Evolutionary conservation across 2,113 vertebrate genomes (phyloP).

Genomic region (Oreochromis spilurus): DNA sequence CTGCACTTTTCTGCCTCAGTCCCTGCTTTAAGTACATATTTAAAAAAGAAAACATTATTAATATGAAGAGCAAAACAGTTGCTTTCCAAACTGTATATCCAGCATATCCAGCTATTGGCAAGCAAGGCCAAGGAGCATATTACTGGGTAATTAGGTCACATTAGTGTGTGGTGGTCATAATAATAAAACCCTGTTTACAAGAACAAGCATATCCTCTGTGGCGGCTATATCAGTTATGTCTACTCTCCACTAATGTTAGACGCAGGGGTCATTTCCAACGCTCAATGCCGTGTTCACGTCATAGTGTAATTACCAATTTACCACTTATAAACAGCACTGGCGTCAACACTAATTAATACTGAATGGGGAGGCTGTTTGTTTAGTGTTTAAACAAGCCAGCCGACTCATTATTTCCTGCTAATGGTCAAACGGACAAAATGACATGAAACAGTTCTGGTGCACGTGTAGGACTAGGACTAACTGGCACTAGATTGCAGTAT

Average conservation of each 20-base stretch:
- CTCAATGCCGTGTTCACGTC: not conserved
- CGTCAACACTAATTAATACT: not conserved
- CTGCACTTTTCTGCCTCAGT: not conserved
- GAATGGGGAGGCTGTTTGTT: not conserved
- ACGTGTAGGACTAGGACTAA: not conserved
- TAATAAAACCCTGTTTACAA: not conserved
- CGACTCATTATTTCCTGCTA: accelerated
- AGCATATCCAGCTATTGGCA: not conserved
- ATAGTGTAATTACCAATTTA: not conserved
- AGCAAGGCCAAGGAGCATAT: not conserved
- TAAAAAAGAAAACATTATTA: not conserved
- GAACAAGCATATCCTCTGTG: not conserved
- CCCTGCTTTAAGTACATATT: not conserved
- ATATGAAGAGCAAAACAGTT: not conserved
- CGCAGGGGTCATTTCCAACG: not conserved
- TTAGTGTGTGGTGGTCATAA: not conserved
- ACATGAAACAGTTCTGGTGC: not conserved
- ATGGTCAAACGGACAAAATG: not conserved
- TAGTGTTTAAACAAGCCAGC: not conserved
- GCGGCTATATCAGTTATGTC: not conserved
- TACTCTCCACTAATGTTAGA: not conserved
- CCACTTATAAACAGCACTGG: not conserved
- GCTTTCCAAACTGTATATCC: not conserved
- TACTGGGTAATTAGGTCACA: not conserved
- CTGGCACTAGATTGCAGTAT: not conserved